Base-by-base conservation (phyloP, 2,113 vertebrate genomes). In the Poecilia latipinna region DNA sequence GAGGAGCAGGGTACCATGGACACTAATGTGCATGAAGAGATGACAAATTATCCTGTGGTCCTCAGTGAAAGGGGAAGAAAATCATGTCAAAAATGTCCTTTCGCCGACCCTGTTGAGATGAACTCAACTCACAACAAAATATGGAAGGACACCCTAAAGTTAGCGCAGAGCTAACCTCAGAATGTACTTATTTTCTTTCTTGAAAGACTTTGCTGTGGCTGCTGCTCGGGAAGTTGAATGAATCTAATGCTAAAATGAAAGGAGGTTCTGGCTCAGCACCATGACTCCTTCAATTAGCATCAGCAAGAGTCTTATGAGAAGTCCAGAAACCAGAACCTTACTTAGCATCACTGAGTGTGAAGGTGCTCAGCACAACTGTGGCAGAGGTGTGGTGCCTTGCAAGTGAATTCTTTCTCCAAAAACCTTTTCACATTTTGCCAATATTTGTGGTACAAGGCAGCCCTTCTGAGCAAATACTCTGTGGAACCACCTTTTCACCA, bases 31-130 rank as follows among this genome's bases (percentile, higher is more conserved):
- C 87, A 82, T 88, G 82, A 84, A 89, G 80, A 89, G 75, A 86
- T 82, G 84, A 90, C 91, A 85, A 91, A 90, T 92, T 82, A 81
- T 73, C 78, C 69, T 29, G 84, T 78, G 82, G 80, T 85, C 73
- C 68, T 79, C 48, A 13, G 24, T 26, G 33, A 82, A 80, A 63
- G 70, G 51, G 33, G 72, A 76, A 61, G 32, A 28, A 28, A 78
- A 48, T 35, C 68, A n/a, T 79, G 74, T 77, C 75, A 75, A 65
- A 24, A 73, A 72, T 3, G 7, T 89, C 22, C 24, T 71, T 42
- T 62, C 31, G 24, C 42, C 72, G 63, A 26, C 62, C 63, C 61
- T 70, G 39, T 26, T n/a, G 26, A 82, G 51, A 65, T 11, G 13
- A 62, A 63, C 15, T 44, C 13, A 39, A 32, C 65, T 67, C 39